A percentile compares a stretch with the other conserved stretches of the same genome.
phyloP scores from a whole-genome alignment of 2,797 vertebrate species.

The Petrocephalus sullivani region DNA sequence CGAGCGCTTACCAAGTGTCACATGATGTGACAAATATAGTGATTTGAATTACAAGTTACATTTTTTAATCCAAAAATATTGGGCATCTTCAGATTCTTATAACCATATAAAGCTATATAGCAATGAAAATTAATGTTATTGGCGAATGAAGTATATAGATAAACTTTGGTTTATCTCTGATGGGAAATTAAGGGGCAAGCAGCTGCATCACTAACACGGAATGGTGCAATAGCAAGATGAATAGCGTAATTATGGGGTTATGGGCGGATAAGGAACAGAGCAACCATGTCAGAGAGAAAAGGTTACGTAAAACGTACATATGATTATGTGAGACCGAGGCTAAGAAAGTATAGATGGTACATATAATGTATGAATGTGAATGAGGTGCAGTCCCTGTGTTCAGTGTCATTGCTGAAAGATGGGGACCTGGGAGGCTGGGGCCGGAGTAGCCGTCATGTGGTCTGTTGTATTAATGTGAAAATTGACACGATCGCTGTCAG shows the following conservation, averaged over 20 bases:
- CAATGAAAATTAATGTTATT: neutral
- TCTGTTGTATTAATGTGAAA: neutral
- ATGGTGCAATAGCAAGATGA: neutral
- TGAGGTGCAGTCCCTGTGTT: neutral
- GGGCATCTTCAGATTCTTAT: neutral
- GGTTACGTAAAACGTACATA: neutral
- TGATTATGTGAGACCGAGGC: neutral
- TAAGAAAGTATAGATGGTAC: neutral
- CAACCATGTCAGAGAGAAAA: neutral
- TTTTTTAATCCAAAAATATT: neutral
- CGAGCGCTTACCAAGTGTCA: neutral
- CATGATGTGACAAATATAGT: neutral
- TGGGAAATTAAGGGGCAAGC: neutral
- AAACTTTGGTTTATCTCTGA: neutral
- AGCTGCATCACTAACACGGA: neutral
- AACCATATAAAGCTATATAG: neutral
- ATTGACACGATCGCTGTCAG: neutral
- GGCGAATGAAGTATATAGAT: neutral
- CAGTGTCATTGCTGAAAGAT: neutral
- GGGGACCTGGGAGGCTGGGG: neutral
- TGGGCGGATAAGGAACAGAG: neutral
- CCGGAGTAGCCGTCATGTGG: neutral
- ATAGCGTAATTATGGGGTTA: neutral
- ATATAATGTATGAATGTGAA: neutral
- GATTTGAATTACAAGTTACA: neutral